A percentile compares a stretch with the other conserved stretches of the same genome.
phyloP scores from a whole-genome alignment of 2,113 vertebrate genomes.

The Albula glossodonta region DNA sequence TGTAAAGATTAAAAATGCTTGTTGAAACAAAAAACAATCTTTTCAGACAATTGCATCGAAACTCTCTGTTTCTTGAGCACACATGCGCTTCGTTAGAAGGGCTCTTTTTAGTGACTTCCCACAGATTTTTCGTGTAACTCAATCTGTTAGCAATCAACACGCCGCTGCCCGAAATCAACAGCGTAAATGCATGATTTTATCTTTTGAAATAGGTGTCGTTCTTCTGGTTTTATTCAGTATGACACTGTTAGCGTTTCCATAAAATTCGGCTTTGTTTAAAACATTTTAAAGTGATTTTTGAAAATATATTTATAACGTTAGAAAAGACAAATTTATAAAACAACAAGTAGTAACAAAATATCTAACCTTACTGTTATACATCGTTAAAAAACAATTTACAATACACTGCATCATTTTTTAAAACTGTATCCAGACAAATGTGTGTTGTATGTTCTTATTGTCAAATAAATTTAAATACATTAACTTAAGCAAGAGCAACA shows the following conservation, averaged over 20 bases:
- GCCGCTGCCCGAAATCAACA: slow-evolving; percentile 51
- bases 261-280: not conserved
- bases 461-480: not conserved
- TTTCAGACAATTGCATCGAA: not conserved
- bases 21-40: not conserved
- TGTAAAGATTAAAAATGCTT: no score
- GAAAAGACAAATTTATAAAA: no score
- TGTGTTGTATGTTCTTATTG: slow-evolving; percentile 1
- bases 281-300: not conserved
- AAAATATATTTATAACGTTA: not conserved
- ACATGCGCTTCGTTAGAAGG: slow-evolving; percentile 63
- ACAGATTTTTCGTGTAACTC: slow-evolving; percentile 60
- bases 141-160: slow-evolving; percentile 67
- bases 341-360: not conserved
- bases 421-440: not conserved
- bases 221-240: slow-evolving; percentile 30
- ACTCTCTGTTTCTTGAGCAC: slow-evolving; percentile 43
- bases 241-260: not conserved
- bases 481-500: not conserved
- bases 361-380: not conserved
- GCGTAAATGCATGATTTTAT: slow-evolving; percentile 68
- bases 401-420: not conserved
- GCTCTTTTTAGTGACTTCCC: slow-evolving; percentile 55
- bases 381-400: not conserved
- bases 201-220: slow-evolving; percentile 47